phyloP scores from a whole-genome alignment of 1,140 invertebrate species.

The Lordiphosa stackelbergi region DNA sequence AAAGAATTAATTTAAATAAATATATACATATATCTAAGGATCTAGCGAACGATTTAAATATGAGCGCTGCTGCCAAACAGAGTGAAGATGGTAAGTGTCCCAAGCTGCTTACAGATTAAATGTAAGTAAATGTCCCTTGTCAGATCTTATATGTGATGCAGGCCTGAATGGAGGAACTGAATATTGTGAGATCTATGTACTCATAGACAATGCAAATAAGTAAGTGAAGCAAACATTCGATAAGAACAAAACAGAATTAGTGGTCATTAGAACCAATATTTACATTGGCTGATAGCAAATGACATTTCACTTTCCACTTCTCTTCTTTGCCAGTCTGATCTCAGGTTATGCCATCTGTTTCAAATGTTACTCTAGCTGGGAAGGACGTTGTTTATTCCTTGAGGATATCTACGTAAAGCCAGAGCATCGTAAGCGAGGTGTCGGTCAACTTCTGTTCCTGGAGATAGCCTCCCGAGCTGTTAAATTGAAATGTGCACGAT shows the following conservation, averaged over 20 bases:
- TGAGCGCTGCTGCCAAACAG: conserved; percentile 86
- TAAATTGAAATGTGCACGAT: conserved; percentile 79
- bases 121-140: conserved; percentile 11
- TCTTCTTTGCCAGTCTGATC: conserved; percentile 41
- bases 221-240: conserved; percentile 13
- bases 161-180: conserved; percentile 82
- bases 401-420: conserved; percentile 90
- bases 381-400: conserved; percentile 85
- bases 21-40: conserved; percentile 77
- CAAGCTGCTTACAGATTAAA: not conserved
- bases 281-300: no score
- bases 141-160: conserved; percentile 83
- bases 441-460: conserved; percentile 84
- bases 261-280: not conserved
- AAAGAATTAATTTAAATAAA: no score
- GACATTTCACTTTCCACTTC: not conserved
- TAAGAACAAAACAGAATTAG: not conserved
- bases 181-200: conserved; percentile 84
- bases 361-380: conserved; percentile 88
- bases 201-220: conserved; percentile 76
- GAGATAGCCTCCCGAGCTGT: conserved; percentile 83
- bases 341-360: conserved; percentile 88
- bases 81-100: conserved; percentile 77
- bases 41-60: conserved; percentile 88
- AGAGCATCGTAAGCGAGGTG: conserved; percentile 81